Percentiles rank a stretch among this genome's conserved stretches.
Conservation (phyloP, 2,113 vertebrate genomes). For the Tonatia bakeri region DNA sequence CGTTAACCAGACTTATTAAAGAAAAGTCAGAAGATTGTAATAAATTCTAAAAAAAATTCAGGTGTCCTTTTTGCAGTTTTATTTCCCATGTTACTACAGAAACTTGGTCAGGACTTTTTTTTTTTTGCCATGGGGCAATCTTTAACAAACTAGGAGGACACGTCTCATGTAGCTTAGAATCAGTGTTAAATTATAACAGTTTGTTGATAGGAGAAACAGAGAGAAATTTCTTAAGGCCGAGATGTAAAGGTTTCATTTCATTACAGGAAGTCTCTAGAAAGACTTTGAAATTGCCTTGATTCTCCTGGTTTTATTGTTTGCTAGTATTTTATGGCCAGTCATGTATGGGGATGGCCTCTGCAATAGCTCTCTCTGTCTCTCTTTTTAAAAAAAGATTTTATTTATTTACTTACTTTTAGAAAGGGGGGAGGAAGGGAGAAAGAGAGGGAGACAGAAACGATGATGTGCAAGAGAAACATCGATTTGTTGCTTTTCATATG, state of each 20-base stretch:
- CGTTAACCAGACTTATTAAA: neutral
- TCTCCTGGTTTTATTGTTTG: neutral
- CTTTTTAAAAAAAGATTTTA: too few relatives aligned
- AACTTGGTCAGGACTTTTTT: conserved; percentile 37
- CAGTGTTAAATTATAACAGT: neutral
- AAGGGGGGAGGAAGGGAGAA: too few relatives aligned
- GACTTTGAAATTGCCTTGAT: neutral
- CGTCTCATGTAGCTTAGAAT: neutral
- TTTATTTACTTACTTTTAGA: too few relatives aligned
- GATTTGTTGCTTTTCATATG: too few relatives aligned
- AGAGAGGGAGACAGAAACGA: too few relatives aligned
- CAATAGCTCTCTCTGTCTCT: neutral
- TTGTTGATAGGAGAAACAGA: neutral
- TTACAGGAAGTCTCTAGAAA: neutral
- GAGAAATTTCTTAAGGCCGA: conserved; percentile 41
- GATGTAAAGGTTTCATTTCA: conserved; percentile 12
- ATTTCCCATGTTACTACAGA: neutral
- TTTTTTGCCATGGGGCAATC: neutral
- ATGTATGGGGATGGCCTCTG: neutral
- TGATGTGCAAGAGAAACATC: too few relatives aligned
- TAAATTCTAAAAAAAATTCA: conserved; percentile 16
- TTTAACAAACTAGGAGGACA: conserved; percentile 19
- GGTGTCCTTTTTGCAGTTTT: conserved; percentile 8
- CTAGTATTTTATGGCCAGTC: neutral
- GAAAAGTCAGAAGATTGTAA: conserved; percentile 23